Evolutionary conservation across 2,797 vertebrate genomes (phyloP).

Genomic region (Sebastes kiyomatsui): DNA sequence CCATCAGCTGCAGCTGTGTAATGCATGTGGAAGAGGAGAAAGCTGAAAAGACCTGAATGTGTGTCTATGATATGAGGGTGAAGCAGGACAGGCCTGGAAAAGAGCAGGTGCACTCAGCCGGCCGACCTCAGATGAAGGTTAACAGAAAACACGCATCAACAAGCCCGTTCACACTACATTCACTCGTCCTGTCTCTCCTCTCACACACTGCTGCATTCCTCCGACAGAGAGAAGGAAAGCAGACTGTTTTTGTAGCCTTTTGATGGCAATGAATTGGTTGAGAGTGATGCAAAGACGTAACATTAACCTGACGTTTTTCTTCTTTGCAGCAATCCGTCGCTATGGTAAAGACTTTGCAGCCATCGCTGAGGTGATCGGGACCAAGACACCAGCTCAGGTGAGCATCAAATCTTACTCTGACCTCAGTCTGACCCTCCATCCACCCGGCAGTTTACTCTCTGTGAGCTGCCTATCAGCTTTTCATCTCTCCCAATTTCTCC

Average conservation of each 20-base stretch:
- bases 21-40: neutral
- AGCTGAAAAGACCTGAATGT: neutral
- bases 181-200: too few species aligned
- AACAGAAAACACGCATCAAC: constrained; percentile 21
- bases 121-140: constrained; percentile 32
- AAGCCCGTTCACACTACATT: neutral
- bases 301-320: neutral
- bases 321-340: constrained; percentile 85
- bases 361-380: constrained; percentile 91
- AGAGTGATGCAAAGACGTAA: neutral
- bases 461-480: constrained; percentile 21
- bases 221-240: neutral
- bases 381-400: constrained; percentile 91
- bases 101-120: constrained; percentile 40
- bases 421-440: neutral
- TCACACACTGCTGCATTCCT: neutral
- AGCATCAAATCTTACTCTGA: constrained; percentile 59
- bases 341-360: constrained; percentile 92
- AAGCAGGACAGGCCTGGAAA: constrained; percentile 10
- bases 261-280: neutral
- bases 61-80: neutral
- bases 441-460: neutral
- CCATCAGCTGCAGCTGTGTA: neutral
- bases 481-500: constrained; percentile 21
- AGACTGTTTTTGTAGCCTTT: neutral